Base-by-base conservation (phyloP, 2,797 vertebrate genomes). In the Danio tinwini region DNA sequence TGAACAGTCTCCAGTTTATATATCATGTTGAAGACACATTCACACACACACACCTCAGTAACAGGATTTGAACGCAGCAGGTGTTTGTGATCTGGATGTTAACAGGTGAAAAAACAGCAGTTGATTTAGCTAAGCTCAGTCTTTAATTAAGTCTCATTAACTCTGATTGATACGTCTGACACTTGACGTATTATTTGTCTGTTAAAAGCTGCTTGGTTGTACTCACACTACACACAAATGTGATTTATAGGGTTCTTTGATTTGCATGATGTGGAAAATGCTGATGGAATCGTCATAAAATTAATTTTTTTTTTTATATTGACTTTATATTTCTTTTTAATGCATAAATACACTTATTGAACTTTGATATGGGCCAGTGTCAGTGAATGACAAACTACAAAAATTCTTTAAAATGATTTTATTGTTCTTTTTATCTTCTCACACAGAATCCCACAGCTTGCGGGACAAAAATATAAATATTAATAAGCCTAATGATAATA, bases 71-170 rank as follows among this genome's bases (percentile, higher is more conserved):
- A 0, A 68, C 5, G 8, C 40, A 44, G 55, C 55, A 73, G 56
- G 58, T n/a, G 78, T 12, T 55, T 58, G 74, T 52, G 42, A 58
- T 69, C 56, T 53, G 9, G 13, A 52, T 44, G 17, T 7, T 9
- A 19, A 78, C 45, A 70, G 47, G 76, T 78, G 19, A 70, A 70
- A 70, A 45, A 62, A 70, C 65, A 62, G 56, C 45, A n/a, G 56
- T 39, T 70, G 37, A 42, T 55, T 76, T 47, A 2, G 45, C 47
- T 49, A 53, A 59, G n/a, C 37, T 42, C 45, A 19, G 11, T 42
- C 76, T 70, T 78, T 71, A 53, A 61, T 61, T 61, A 59, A 61
- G 47, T 70, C 47, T 55, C 56, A 63, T 71, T 63, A 71, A 52
- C 37, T 58, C 52, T 29, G n/a, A 70, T 63, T 61, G 63, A 62